Base-by-base conservation (phyloP, 2,888 invertebrate species). In the Priocnemis perturbator region DNA sequence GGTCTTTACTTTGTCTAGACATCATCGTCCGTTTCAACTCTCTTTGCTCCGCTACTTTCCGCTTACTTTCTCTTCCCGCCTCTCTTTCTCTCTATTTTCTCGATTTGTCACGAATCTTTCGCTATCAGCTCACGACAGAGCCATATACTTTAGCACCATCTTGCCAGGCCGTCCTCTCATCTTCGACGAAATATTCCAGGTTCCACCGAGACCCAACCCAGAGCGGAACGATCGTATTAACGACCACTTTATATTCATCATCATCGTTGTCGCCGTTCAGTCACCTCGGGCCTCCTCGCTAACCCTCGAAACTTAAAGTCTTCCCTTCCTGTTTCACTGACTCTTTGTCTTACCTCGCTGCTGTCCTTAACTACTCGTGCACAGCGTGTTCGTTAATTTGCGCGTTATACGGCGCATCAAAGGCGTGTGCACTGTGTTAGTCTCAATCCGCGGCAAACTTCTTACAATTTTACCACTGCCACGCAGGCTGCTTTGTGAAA, bases 1-100 rank as follows among this genome's bases (percentile, higher is more conserved):
- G 89, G 89, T 93, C 93, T 87, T 93, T 93, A 69, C 73, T 79
- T 79, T 84, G 86, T 78, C 85, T 85, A 78, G 88, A 86, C 88
- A 87, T 87, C 69, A 70, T 80, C 72, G 73, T 73, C 57, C 67
- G 62, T 60, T 59, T 57, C 69, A 26, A 47, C 69, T 58, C 56
- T 53, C 65, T 52, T 60, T 57, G n/a, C 66, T 9, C 56, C 66
- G 47, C 59, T 52, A 62, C 63, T 70, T 69, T n/a, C 17, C 0
- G 15, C 26, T 4, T 15, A 19, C 47, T n/a, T 52, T 37, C 26
- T 11, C 52, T 19, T 20, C 44, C 17, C 15, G 26, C 17, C 47
- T 2, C 3, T 56, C 17, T 52, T 17, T 9, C 17, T 3, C 52
- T 52, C 19, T 45, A 44, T 37, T 44, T 11, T 62, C 19, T 63